Conservation (phyloP, 2,888 invertebrate species). For the Epiblema foenella region DNA sequence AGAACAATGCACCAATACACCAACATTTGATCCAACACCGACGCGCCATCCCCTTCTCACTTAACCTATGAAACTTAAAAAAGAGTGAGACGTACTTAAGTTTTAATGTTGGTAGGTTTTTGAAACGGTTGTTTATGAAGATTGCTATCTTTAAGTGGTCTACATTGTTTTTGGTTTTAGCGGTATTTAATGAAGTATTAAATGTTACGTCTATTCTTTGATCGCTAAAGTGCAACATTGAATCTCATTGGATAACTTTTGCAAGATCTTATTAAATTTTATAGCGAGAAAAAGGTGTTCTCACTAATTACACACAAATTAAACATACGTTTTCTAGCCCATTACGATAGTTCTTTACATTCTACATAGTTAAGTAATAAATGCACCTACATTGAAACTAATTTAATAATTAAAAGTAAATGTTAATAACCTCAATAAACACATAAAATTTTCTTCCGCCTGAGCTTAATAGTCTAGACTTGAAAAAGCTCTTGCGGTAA, state of each 20-base stretch:
- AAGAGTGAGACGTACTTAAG: constrained; percentile 24
- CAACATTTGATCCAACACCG: constrained; percentile 49
- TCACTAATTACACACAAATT: neutral
- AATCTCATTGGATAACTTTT: neutral
- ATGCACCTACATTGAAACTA: neutral
- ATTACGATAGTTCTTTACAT: neutral
- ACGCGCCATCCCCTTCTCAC: constrained; percentile 32
- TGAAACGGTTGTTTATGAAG: constrained; percentile 47
- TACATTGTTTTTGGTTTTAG: constrained; percentile 43
- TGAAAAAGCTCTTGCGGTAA: neutral
- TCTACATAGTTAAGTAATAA: neutral
- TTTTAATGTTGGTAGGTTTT: constrained; percentile 31
- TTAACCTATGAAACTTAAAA: neutral
- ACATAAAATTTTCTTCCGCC: neutral
- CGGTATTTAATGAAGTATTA: constrained; percentile 43
- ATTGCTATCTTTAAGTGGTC: constrained; percentile 55
- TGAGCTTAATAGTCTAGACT: constrained; percentile 6
- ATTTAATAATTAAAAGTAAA: neutral
- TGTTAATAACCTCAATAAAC: neutral
- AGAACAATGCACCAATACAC: constrained; percentile 62
- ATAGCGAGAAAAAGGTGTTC: neutral
- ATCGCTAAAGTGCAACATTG: constrained; percentile 7
- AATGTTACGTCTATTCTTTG: constrained; percentile 21
- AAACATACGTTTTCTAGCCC: neutral
- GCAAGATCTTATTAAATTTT: neutral